phyloP scores from a whole-genome alignment of 2,797 vertebrate species.

The Peromyscus melanophrys region DNA sequence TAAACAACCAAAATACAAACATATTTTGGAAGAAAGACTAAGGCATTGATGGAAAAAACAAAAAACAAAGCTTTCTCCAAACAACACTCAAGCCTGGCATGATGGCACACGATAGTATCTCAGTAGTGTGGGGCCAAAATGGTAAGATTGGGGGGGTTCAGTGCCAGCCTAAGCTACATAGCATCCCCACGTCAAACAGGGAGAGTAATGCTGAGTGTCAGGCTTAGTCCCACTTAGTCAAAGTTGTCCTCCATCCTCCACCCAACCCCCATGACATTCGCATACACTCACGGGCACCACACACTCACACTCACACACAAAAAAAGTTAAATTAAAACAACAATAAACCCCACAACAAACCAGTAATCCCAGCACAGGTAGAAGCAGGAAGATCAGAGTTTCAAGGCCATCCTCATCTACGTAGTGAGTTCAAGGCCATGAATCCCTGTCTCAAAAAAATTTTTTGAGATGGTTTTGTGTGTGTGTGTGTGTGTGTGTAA shows the following conservation, averaged over 20 bases:
- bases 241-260: not conserved
- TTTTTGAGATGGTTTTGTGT: not conserved
- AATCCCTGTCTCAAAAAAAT: not conserved
- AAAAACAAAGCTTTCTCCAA: not conserved
- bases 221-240: not conserved
- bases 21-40: slow-evolving; percentile 33
- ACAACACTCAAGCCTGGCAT: not conserved
- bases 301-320: not conserved
- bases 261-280: no score
- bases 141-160: not conserved
- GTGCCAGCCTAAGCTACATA: not conserved
- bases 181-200: not conserved
- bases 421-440: not conserved
- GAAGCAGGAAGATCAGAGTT: not conserved
- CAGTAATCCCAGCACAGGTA: not conserved
- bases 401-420: not conserved
- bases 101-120: not conserved
- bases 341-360: not conserved
- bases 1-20: slow-evolving; percentile 21
- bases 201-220: not conserved
- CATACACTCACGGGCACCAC: not conserved
- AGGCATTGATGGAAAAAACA: not conserved
- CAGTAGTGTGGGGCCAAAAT: not conserved
- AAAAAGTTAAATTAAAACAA: not conserved
- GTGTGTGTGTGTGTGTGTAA: no score